Base-by-base conservation (phyloP, 2,888 invertebrate genomes). In the Hirtodrosophila alboralis region DNA sequence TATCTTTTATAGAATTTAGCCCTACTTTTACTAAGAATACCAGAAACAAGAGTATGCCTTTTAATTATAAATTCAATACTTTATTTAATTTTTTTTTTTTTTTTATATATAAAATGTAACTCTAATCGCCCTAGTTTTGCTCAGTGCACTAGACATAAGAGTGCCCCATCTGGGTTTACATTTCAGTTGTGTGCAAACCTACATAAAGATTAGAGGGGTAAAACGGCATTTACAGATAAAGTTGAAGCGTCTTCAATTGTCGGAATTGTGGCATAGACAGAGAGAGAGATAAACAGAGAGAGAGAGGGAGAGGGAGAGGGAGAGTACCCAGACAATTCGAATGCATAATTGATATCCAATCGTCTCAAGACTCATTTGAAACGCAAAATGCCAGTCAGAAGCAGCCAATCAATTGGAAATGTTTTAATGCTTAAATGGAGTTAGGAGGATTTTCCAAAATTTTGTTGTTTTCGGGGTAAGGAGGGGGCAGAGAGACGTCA, bases 401-500 rank as follows among this genome's bases (percentile, higher is more conserved):
- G 54, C 48, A 59, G 67, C 67, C 77, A 84, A 84, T 85, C 86
- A 80, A 83, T 84, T 84, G 77, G 73, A 80, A 84, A 77, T 78
- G 70, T 67, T 79, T 83, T 57, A 70, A 71, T 67, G 72, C 58
- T 18, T 18, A 13, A 13, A n/a, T 28, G 23, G 21, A 37, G 13
- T 13, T 44, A 44, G 10, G 23, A 44, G 16, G n/a, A 23, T 9
- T 12, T 28, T n/a, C n/a, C n/a, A n/a, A n/a, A n/a, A n/a, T n/a
- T n/a, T n/a, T n/a, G n/a, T n/a, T n/a, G n/a, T n/a, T n/a, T n/a
- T n/a, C n/a, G n/a, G n/a, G n/a, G n/a, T n/a, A n/a, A n/a, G 48
- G 26, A 33, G 33, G 13, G 34, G 47, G 48, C n/a, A n/a, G 33
- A 54, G 44, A 60, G 49, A 53, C 56, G 48, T 54, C 57, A 59